Percentiles rank a stretch among this genome's conserved stretches.
These are phyloP conservation scores for Leucoraja erinaceus DNA, from an alignment of 2,113 vertebrate genomes.

Conservation along the genomic window DNA sequence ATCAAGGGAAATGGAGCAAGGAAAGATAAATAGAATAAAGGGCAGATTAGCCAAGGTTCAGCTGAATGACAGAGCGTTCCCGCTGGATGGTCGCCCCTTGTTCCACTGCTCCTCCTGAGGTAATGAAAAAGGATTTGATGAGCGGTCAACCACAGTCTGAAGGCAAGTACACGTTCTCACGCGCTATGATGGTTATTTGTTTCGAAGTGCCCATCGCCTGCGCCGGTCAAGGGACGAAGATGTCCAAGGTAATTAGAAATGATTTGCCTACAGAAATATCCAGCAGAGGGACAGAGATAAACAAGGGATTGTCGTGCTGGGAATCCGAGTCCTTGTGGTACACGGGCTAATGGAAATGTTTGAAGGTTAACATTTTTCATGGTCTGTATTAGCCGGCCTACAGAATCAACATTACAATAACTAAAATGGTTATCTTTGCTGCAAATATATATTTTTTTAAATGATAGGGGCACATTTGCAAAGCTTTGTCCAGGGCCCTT, in stretches of 20 bases:
- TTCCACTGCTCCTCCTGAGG: neutral
- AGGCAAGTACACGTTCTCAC: neutral
- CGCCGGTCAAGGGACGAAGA: neutral
- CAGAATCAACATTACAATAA: neutral
- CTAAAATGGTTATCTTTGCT: neutral
- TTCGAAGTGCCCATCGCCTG: neutral
- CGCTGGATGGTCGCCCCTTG: neutral
- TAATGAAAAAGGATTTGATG: too few relatives aligned
- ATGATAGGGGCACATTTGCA: neutral
- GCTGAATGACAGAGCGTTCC: neutral
- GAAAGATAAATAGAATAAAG: neutral
- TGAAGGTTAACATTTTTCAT: constrained; percentile 26
- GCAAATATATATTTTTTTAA: too few relatives aligned
- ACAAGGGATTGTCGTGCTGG: neutral
- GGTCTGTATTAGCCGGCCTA: neutral
- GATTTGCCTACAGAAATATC: neutral
- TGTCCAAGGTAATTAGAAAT: neutral
- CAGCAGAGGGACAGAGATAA: neutral
- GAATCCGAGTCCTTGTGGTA: neutral
- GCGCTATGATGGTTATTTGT: neutral
- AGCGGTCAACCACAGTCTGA: neutral
- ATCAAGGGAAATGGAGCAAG: neutral
- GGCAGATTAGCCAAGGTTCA: neutral
- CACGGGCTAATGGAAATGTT: neutral
- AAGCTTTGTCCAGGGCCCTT: neutral